Percentiles rank a stretch among this genome's conserved stretches.
These are phyloP conservation scores for Dipodomys merriami DNA, from an alignment of 2,113 vertebrate genomes.

Conservation along the genomic window DNA sequence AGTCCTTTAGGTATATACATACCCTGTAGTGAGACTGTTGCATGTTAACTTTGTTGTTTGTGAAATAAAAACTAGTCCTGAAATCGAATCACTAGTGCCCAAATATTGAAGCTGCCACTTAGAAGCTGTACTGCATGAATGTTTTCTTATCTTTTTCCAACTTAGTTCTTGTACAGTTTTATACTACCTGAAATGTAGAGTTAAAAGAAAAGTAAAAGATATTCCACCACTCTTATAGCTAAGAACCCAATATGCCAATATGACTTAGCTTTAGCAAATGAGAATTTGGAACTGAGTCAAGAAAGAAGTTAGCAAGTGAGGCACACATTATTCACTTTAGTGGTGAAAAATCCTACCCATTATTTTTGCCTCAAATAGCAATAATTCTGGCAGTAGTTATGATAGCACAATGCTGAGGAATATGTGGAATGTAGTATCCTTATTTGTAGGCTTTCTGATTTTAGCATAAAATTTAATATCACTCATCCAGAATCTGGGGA, in stretches of 20 bases:
- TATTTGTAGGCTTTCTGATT: background rate
- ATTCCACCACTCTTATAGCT: background rate
- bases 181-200: background rate
- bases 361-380: background rate
- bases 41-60: background rate
- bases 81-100: background rate
- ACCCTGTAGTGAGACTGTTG: background rate
- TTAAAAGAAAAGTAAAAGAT: background rate
- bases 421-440: no score
- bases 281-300: background rate
- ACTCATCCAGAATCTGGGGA: background rate
- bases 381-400: background rate
- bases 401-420: no score
- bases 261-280: background rate
- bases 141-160: background rate
- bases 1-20: background rate
- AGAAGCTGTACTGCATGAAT: background rate
- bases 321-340: background rate
- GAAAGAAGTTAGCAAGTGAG: background rate
- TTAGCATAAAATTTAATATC: background rate
- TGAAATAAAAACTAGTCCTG: background rate
- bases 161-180: background rate
- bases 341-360: background rate
- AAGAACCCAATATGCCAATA: background rate
- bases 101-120: background rate